phyloP scores from a whole-genome alignment of 2,113 vertebrate species.

The Zapornia atra region DNA sequence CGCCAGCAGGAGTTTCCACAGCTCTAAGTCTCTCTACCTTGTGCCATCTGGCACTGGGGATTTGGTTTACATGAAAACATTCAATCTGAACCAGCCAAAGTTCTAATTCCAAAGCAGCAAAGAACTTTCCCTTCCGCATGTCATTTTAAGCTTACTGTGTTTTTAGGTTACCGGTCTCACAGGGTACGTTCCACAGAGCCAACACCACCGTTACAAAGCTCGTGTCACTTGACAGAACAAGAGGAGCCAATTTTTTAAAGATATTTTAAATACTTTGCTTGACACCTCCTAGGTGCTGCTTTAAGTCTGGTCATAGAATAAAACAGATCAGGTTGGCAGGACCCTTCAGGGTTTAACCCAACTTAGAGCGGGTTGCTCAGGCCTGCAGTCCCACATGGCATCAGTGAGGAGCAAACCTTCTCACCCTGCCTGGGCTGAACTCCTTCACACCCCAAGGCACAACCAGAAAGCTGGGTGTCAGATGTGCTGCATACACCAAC shows the following conservation, averaged over 20 bases:
- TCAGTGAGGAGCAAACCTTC: neutral
- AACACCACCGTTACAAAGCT: neutral
- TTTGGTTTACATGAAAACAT: slow-evolving; percentile 2
- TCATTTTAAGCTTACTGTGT: neutral
- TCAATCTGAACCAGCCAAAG: slow-evolving; percentile 1
- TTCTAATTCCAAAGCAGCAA: neutral
- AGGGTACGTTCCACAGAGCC: neutral
- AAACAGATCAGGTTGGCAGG: neutral
- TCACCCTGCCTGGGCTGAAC: neutral
- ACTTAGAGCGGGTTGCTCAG: neutral
- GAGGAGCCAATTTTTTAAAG: neutral
- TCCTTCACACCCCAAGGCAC: neutral
- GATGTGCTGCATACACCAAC: neutral
- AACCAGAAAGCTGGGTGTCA: neutral
- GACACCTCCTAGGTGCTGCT: neutral
- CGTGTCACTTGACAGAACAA: neutral
- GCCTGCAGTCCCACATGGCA: fast-evolving
- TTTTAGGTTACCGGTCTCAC: neutral
- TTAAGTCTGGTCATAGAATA: neutral
- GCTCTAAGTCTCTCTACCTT: neutral
- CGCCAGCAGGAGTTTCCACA: neutral
- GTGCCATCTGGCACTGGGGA: neutral
- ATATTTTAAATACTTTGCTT: neutral
- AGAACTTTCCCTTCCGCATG: neutral
- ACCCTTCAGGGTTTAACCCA: neutral